phyloP scores from a whole-genome alignment of 2,113 vertebrate genomes.

The Parotia lawesii region DNA sequence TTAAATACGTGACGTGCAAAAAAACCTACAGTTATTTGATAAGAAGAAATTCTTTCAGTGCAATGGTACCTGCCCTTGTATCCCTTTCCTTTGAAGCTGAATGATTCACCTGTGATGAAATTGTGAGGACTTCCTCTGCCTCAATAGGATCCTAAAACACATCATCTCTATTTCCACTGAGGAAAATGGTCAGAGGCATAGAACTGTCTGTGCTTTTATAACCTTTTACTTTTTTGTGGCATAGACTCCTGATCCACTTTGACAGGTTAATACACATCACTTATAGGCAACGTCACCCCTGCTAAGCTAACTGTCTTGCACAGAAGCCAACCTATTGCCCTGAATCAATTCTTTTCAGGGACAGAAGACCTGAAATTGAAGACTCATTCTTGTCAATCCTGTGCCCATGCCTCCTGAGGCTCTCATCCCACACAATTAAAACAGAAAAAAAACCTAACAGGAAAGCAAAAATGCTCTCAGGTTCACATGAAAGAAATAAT shows the following conservation, averaged over 20 bases:
- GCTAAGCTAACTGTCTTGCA: slow-evolving; percentile 28
- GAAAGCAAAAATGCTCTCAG: neutral
- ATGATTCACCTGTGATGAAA: neutral
- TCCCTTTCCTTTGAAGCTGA: neutral
- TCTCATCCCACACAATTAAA: neutral
- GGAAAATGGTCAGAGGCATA: neutral
- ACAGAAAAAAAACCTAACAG: neutral
- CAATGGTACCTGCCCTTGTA: neutral
- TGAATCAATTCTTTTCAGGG: slow-evolving; percentile 9
- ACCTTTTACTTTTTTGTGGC: slow-evolving; percentile 6
- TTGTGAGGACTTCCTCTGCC: neutral
- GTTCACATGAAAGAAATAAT: neutral
- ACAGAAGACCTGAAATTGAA: neutral
- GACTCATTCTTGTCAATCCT: neutral
- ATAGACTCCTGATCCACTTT: slow-evolving; percentile 23
- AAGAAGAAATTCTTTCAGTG: neutral
- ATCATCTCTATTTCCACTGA: neutral
- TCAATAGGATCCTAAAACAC: neutral
- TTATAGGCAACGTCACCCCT: neutral
- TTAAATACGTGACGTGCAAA: neutral
- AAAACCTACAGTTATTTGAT: neutral
- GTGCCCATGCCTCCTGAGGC: neutral
- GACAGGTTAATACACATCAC: slow-evolving; percentile 48
- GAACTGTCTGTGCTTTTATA: slow-evolving; percentile 23
- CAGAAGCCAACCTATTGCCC: neutral